These are phyloP conservation scores for Ivindomyrus marchei DNA, from an alignment of 2,113 vertebrate species.

Conservation along the genomic window DNA sequence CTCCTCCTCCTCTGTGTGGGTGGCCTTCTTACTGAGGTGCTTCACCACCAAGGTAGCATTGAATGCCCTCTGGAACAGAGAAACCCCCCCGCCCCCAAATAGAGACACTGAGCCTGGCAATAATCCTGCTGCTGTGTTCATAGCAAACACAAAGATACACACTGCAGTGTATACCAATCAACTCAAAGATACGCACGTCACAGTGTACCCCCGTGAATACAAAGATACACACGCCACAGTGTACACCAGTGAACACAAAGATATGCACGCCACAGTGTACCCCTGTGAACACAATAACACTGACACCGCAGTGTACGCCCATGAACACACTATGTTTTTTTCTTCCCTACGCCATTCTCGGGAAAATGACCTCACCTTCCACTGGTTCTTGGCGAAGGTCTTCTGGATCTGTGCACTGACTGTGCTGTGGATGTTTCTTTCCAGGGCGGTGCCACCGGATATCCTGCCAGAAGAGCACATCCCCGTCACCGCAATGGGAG, in stretches of 20 bases:
- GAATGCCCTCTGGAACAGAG: conserved; percentile 70
- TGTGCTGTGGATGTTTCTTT: conserved; percentile 79
- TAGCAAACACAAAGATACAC: neutral
- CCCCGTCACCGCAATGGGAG: neutral
- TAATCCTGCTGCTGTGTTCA: neutral
- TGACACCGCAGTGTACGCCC: too few relatives aligned
- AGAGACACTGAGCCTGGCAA: neutral
- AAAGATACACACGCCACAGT: too few relatives aligned
- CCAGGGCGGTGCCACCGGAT: conserved; percentile 73
- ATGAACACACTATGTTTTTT: neutral
- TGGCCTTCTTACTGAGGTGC: conserved; percentile 64
- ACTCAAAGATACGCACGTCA: too few relatives aligned
- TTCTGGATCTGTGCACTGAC: conserved; percentile 81
- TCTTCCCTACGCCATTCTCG: neutral
- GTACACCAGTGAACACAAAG: too few relatives aligned
- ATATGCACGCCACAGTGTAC: too few relatives aligned
- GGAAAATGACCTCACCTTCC: conserved; percentile 66
- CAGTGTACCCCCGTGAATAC: too few relatives aligned
- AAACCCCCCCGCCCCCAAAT: neutral
- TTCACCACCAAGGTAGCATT: conserved; percentile 74
- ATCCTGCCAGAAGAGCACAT: conserved; percentile 54
- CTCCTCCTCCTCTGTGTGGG: conserved; percentile 25
- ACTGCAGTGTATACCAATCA: too few relatives aligned
- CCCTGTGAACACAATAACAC: too few relatives aligned
- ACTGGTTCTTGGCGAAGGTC: conserved; percentile 81